A percentile compares a stretch with the other conserved stretches of the same genome.
Evolutionary conservation across 1,140 invertebrate species (phyloP).

Genomic region (Branchinecta lynchi): DNA sequence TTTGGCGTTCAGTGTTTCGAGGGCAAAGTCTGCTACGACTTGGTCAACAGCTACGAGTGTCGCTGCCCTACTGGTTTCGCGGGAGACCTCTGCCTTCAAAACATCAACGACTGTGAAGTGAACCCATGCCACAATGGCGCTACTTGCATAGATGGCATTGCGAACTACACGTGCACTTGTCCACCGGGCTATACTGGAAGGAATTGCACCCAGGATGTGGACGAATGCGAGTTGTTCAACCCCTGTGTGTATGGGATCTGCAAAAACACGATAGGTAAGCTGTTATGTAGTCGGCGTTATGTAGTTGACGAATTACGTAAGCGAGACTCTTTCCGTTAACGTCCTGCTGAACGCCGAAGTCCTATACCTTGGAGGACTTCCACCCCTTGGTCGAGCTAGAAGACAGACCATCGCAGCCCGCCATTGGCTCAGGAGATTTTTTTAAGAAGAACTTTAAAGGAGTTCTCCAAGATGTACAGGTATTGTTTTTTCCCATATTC

Average conservation of each 20-base stretch:
- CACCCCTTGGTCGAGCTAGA: conserved; percentile 27
- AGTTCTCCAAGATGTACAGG: conserved; percentile 80
- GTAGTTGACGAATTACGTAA: conserved; percentile 70
- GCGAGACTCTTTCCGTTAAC: conserved; percentile 56
- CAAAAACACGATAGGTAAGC: conserved; percentile 41
- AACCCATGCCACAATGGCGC: conserved; percentile 40
- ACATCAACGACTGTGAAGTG: conserved; percentile 40
- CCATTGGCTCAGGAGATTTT: conserved; percentile 35
- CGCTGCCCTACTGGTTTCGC: conserved; percentile 58
- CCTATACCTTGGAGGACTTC: conserved; percentile 60
- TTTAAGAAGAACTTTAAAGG: conserved; percentile 53
- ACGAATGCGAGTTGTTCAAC: conserved; percentile 49
- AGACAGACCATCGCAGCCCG: conserved; percentile 31
- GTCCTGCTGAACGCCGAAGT: conserved; percentile 52
- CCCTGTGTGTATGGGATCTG: conserved; percentile 71
- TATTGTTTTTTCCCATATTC: too few relatives aligned
- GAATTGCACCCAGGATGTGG: conserved; percentile 54
- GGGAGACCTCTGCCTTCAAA: conserved; percentile 49
- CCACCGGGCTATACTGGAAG: conserved; percentile 54
- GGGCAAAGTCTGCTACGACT: conserved; percentile 45
- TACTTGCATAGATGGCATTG: conserved; percentile 45
- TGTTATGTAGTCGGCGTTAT: too few relatives aligned
- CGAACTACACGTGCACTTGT: conserved; percentile 64
- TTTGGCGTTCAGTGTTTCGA: conserved; percentile 44
- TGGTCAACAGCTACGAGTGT: conserved; percentile 51